phyloP scores from a whole-genome alignment of 1,140 invertebrate genomes.

The Rhyacophila brunnea region DNA sequence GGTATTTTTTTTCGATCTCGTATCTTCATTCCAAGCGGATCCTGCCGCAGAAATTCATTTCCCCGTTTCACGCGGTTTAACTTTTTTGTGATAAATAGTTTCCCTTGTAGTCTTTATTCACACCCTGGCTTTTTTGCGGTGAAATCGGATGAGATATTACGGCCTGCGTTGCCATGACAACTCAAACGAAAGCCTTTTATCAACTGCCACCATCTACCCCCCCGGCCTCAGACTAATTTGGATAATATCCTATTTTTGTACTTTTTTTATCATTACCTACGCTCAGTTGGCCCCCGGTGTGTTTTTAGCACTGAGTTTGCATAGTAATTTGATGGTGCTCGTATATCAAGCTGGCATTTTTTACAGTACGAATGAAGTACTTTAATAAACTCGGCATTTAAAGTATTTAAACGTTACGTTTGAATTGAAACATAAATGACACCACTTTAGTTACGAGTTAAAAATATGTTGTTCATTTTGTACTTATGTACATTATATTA shows the following conservation, averaged over 20 bases:
- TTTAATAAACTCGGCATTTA: no score
- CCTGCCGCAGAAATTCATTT: not conserved
- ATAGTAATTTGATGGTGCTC: no score
- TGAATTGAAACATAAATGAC: no score
- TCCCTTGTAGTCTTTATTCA: constrained; percentile 26
- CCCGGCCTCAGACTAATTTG: not conserved
- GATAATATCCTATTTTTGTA: not conserved
- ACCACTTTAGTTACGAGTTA: no score
- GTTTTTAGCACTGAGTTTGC: no score
- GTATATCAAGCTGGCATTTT: no score
- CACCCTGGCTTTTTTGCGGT: constrained; percentile 20
- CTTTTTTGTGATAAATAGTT: constrained; percentile 21
- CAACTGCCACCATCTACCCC: not conserved
- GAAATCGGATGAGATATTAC: constrained; percentile 25
- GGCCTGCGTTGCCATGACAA: constrained; percentile 1
- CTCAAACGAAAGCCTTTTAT: not conserved
- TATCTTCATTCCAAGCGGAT: not conserved
- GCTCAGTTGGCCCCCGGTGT: no score
- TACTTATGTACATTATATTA: no score
- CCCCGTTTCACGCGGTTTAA: not conserved
- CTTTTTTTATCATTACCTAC: not conserved
- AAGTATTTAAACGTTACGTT: no score
- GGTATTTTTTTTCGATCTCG: no score
- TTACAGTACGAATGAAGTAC: no score
- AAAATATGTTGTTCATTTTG: no score